Base-by-base conservation (phyloP, 2,888 invertebrate species). In the Anoplius nigerrimus region DNA sequence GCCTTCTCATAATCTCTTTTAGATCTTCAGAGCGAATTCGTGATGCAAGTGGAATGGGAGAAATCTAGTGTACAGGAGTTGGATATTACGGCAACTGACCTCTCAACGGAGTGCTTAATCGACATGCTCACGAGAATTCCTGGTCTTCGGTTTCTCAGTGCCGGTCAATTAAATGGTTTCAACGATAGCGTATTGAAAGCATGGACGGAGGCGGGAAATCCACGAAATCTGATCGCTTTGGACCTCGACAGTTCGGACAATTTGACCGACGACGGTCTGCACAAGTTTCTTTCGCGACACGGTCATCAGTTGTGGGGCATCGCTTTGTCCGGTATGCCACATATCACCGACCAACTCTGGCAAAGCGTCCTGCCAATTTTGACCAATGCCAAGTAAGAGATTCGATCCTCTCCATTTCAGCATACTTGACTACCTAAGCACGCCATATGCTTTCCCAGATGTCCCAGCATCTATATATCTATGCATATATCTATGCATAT, bases 11-110 rank as follows among this genome's bases (percentile, higher is more conserved):
- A n/a, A 46, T 53, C n/a, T 48, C 22, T 42, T 55, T 24, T 34
- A 97, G 97, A 93, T 88, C 91, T 99, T 8, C 95, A 95, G 86
- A 97, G 97, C 78, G 97, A 98, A 80, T 93, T 95, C 88, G 94
- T 99, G 69, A 95, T 96, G 94, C 95, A 95, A 86, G 98, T 98
- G 8, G 98, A 99, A 84, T 99, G 99, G 99, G 98, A 99, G 89
- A 97, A 98, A 89, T 95, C 97, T 0, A 93, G 94, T 0, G 89
- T 99, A 64, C 96, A 95, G 87, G 99, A 99, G 89, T 88, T 99
- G 78, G 99, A 99, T 85, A 95, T 99, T 65, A 97, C 98, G 0
- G 99, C 97, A 0, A 99, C 99, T 0, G 99, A 99, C 89, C 90
- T 99, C 67, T 95, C 96, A 1, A 94, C 97, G 0, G 98, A 99